Conservation (phyloP, 2,113 vertebrate genomes). For the Hoplias malabaricus region DNA sequence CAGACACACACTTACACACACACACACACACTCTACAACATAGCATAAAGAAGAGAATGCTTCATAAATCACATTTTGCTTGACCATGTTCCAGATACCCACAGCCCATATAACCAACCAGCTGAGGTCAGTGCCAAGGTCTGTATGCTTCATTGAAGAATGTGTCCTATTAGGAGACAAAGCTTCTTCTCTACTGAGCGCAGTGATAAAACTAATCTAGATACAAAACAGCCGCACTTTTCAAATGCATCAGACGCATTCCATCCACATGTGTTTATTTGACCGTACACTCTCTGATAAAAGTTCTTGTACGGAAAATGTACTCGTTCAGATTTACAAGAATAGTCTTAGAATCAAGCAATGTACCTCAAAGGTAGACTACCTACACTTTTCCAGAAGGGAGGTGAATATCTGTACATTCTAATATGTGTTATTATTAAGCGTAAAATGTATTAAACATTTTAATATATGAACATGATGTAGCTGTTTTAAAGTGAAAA, state of each 20-base stretch:
- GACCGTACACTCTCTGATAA: too few species aligned
- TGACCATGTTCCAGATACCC: conserved; percentile 16
- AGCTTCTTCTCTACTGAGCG: conserved; percentile 10
- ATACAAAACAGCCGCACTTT: conserved; percentile 3
- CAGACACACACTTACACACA: neutral
- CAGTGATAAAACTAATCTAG: conserved; percentile 21
- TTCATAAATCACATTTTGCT: conserved; percentile 8
- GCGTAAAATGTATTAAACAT: too few species aligned
- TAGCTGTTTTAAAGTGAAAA: too few species aligned
- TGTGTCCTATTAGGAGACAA: conserved; percentile 20
- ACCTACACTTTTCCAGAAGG: too few species aligned
- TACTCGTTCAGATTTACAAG: too few species aligned
- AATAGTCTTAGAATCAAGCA: too few species aligned
- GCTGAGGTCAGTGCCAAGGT: conserved; percentile 21
- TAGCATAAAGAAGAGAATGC: neutral
- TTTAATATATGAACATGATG: too few species aligned
- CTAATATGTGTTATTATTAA: too few species aligned
- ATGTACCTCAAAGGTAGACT: too few species aligned
- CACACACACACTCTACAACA: neutral
- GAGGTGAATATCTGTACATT: too few species aligned
- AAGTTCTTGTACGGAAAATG: too few species aligned
- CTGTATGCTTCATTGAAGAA: conserved; percentile 31
- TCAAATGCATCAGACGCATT: neutral
- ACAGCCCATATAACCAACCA: neutral
- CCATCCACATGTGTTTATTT: neutral